phyloP scores from a whole-genome alignment of 1,140 invertebrate genomes.

The Cydia strobilella region DNA sequence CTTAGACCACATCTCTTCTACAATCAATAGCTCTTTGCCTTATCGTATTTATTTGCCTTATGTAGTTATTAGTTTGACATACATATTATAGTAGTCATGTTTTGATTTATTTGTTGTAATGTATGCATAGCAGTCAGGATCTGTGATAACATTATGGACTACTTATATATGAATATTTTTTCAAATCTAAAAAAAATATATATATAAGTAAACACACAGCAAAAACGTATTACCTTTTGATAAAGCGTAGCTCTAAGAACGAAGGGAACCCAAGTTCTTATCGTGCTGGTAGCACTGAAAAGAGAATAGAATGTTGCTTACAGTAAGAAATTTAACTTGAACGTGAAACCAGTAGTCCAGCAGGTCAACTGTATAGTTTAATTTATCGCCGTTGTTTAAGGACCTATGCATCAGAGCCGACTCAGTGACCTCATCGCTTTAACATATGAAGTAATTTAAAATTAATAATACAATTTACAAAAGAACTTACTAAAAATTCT shows the following conservation, averaged over 20 bases:
- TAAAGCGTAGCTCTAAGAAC: neutral
- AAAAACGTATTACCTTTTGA: neutral
- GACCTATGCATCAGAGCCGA: neutral
- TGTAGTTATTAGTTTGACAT: too few relatives aligned
- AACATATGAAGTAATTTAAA: neutral
- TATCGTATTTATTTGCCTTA: too few relatives aligned
- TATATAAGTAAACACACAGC: neutral
- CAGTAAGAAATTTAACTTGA: slow-evolving; percentile 26
- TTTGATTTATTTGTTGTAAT: too few relatives aligned
- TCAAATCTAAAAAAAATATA: too few relatives aligned
- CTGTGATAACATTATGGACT: too few relatives aligned
- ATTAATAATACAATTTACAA: neutral
- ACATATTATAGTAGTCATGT: too few relatives aligned
- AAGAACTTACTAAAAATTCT: neutral
- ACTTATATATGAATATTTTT: too few relatives aligned
- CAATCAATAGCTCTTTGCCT: too few relatives aligned
- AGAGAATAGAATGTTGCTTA: neutral
- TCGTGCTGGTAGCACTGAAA: neutral
- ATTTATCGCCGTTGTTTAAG: slow-evolving; percentile 6
- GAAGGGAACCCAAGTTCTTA: neutral
- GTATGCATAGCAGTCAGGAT: too few relatives aligned
- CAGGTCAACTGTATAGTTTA: slow-evolving; percentile 21
- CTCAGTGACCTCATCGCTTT: neutral
- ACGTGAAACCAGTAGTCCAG: slow-evolving; percentile 19
- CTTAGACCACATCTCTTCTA: too few relatives aligned